These are phyloP conservation scores for Zelostemma sp. DNA, from an alignment of 1,140 invertebrate genomes.

Conservation along the genomic window DNA sequence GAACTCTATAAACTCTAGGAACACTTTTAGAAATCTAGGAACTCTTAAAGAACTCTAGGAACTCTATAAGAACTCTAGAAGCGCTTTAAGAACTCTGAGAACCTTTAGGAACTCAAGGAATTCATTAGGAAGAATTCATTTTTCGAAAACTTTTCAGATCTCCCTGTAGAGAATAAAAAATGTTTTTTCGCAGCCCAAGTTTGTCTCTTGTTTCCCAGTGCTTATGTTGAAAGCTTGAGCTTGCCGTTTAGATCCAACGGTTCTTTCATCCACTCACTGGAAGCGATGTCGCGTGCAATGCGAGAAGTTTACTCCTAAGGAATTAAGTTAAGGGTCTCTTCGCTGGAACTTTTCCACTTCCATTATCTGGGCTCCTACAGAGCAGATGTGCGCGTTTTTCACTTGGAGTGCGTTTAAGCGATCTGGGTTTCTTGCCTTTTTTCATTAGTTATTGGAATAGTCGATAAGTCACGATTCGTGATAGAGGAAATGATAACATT, in stretches of 20 bases:
- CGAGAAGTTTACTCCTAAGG: slow-evolving; percentile 39
- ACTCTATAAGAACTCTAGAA: too few relatives aligned
- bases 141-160: too few relatives aligned
- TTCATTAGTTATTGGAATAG: too few relatives aligned
- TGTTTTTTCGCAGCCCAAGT: not conserved
- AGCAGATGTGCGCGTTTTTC: slow-evolving; percentile 2
- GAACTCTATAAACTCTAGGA: too few relatives aligned
- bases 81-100: too few relatives aligned
- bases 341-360: slow-evolving; percentile 5
- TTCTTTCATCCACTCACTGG: slow-evolving; percentile 3
- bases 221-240: slow-evolving; percentile 1
- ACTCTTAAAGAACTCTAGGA: too few relatives aligned
- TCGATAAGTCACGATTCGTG: too few relatives aligned
- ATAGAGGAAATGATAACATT: too few relatives aligned
- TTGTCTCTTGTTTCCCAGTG: not conserved
- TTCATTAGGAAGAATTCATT: too few relatives aligned
- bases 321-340: slow-evolving; percentile 36
- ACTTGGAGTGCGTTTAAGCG: not conserved
- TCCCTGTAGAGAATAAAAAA: slow-evolving; percentile 4
- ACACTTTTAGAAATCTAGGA: too few relatives aligned
- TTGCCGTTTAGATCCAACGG: not conserved
- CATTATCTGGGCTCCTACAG: not conserved
- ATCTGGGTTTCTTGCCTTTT: not conserved
- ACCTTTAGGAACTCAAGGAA: too few relatives aligned
- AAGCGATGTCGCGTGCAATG: slow-evolving; percentile 45